phyloP scores from a whole-genome alignment of 2,888 invertebrate species.

The Dasypogon diadema region DNA sequence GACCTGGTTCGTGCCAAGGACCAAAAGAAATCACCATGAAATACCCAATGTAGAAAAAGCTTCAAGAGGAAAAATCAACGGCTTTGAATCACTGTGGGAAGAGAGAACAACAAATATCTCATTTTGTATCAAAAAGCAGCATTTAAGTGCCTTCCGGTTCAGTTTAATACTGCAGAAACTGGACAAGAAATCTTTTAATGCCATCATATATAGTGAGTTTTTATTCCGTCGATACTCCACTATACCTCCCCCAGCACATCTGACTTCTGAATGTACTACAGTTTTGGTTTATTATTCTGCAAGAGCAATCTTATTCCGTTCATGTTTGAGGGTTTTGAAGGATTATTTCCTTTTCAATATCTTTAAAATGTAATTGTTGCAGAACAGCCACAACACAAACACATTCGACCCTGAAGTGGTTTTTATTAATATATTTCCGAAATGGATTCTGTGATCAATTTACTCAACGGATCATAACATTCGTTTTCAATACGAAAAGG shows the following conservation, averaged over 20 bases:
- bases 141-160: conserved; percentile 44
- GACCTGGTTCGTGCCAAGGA: conserved; percentile 50
- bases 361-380: no score
- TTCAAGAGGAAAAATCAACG: conserved; percentile 33
- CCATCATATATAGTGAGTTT: background rate
- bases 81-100: conserved; percentile 5
- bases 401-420: no score
- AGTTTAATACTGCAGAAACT: conserved; percentile 40
- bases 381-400: no score
- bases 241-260: no score
- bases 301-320: conserved; percentile 8
- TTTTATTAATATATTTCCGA: no score
- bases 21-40: conserved; percentile 19
- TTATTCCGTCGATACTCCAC: background rate
- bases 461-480: no score
- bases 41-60: conserved; percentile 10
- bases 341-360: conserved; percentile 25
- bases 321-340: conserved; percentile 10
- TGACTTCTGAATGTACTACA: background rate
- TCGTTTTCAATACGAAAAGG: no score
- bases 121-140: conserved; percentile 30
- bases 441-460: no score
- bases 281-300: conserved; percentile 8
- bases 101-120: conserved; percentile 43
- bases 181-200: conserved; percentile 45